Evolutionary conservation across 2,113 vertebrate species (phyloP).

Genomic region (Sminthopsis crassicaudata): DNA sequence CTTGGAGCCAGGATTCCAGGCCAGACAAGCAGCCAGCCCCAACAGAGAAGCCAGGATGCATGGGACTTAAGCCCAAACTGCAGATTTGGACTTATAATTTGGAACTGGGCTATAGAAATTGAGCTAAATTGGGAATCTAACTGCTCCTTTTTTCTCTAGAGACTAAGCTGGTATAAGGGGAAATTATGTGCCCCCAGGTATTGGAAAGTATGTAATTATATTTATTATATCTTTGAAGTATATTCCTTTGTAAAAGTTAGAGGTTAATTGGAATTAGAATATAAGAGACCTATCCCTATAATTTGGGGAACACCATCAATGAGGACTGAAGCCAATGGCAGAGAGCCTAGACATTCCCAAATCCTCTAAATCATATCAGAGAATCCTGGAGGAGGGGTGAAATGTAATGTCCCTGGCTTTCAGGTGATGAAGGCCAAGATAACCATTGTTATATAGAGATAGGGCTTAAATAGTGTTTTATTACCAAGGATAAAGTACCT

Average conservation of each 20-base stretch:
- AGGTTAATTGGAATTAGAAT: neutral
- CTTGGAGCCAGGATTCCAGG: neutral
- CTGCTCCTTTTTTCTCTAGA: neutral
- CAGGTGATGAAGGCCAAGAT: no score
- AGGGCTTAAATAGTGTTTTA: neutral
- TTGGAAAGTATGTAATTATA: neutral
- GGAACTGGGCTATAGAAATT: neutral
- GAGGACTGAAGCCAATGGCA: neutral
- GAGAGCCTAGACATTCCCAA: neutral
- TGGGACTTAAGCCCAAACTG: neutral
- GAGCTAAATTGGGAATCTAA: neutral
- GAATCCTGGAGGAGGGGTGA: neutral
- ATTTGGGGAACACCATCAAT: neutral
- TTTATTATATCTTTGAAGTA: neutral
- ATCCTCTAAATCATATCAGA: neutral
- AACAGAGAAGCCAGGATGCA: neutral
- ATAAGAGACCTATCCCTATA: neutral
- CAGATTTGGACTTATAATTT: neutral
- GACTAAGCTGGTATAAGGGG: neutral
- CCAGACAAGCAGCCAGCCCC: neutral
- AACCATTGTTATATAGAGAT: neutral
- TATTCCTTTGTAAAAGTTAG: neutral
- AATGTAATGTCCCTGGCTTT: neutral
- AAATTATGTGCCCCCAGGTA: neutral
- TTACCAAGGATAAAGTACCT: neutral